Base-by-base conservation (phyloP, 2,113 vertebrate genomes). In the Chloropsis cyanopogon region DNA sequence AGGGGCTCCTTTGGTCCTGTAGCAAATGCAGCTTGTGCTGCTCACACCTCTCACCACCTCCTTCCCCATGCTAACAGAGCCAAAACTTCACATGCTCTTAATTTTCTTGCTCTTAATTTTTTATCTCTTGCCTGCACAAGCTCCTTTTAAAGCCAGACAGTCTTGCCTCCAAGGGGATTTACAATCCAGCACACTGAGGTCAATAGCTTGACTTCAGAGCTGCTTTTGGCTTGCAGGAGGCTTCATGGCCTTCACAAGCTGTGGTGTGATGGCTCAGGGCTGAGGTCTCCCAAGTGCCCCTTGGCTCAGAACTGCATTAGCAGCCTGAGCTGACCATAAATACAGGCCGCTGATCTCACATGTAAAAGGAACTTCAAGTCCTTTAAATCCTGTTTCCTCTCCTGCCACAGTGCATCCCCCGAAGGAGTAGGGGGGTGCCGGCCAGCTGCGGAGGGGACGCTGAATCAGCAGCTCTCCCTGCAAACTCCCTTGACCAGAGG, bases 251-350 rank as follows among this genome's bases (percentile, higher is more conserved):
- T 56, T 60, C 7, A 10, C 49, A 22, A 56, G 44, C 23, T 0
- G 4, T 3, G 1, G 18, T 11, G 31, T 4, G 6, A 76, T 0
- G 0, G 57, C 79, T 86, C 37, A 17, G 71, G 49, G 65, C 65
- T 75, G 39, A 4, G 52, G 35, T 60, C 26, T 59, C 26, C 35
- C 68, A 14, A 37, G 35, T 73, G 76, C 35, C 72, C 84, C 68
- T 93, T 66, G 35, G 18, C 87, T 84, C 65, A 78, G 69, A 75
- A 25, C 33, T 87, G 49, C 92, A 85, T 92, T 93, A 90, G 82
- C 5, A 24, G 52, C 85, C 78, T n/a, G 28, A 71, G 29, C 49
- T 44, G n/a, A 19, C 46, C 29, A 77, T 72, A 90, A 95, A 93
- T 65, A 80, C 53, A 94, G 59, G 53, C 56, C 76, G 49, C 50